A percentile compares a stretch with the other conserved stretches of the same genome.
Conservation (phyloP, 1,140 invertebrate species). For the Euwallacea similis region DNA sequence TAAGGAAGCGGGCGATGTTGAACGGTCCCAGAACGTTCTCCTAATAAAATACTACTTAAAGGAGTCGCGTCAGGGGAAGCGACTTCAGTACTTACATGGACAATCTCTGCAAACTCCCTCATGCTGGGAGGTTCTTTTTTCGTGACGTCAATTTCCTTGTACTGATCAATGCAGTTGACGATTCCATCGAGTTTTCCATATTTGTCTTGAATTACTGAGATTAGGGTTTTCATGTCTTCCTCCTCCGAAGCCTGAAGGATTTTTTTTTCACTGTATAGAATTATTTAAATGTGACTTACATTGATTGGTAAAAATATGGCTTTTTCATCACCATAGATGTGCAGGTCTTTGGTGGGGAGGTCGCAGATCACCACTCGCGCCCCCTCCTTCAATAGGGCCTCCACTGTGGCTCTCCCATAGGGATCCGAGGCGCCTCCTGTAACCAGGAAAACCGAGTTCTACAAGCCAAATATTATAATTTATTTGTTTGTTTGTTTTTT, state of each 20-base stretch:
- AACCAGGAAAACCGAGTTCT: conserved; percentile 37
- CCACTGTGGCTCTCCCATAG: conserved; percentile 24
- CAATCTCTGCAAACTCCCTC: conserved; percentile 13
- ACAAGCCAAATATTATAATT: not conserved
- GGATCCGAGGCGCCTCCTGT: conserved; percentile 24
- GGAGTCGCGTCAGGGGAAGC: not conserved
- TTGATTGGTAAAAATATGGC: conserved; percentile 32
- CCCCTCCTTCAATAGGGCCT: conserved; percentile 23
- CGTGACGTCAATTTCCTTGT: not conserved
- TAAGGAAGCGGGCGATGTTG: conserved; percentile 14
- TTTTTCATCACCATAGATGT: conserved; percentile 34
- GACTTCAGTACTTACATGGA: conserved; percentile 14
- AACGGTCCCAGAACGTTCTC: conserved; percentile 26
- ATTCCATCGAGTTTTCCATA: conserved; percentile 27
- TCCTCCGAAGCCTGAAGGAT: not conserved
- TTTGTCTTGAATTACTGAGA: conserved; percentile 21
- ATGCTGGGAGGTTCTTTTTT: conserved; percentile 6
- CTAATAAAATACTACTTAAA: not conserved
- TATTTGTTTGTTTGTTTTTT: not conserved
- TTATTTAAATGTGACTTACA: conserved; percentile 3
- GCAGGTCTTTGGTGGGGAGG: conserved; percentile 15
- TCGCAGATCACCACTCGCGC: conserved; percentile 27
- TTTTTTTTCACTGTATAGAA: not conserved
- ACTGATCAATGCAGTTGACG: conserved; percentile 24
- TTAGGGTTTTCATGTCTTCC: conserved; percentile 17